Percentiles rank a stretch among this genome's conserved stretches.
These are phyloP conservation scores for Perodicticus potto DNA, from an alignment of 2,797 vertebrate species.

Conservation along the genomic window DNA sequence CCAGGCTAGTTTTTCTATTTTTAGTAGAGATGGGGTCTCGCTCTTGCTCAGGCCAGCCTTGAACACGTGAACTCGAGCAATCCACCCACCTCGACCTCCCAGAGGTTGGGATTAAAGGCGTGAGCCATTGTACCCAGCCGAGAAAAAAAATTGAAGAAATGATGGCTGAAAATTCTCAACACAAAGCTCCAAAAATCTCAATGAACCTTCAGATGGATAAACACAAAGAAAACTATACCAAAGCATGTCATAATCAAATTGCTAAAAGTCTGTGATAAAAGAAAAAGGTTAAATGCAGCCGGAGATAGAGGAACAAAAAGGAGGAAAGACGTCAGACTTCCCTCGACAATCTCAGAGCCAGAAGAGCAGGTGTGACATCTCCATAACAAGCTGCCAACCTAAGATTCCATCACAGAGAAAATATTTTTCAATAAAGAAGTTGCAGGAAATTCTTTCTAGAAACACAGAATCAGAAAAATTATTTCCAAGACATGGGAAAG, in stretches of 20 bases:
- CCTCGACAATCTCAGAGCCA: background rate
- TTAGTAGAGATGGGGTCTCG: too few relatives aligned
- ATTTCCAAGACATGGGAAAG: background rate
- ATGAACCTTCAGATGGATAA: background rate
- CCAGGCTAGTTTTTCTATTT: too few relatives aligned
- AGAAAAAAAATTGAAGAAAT: background rate
- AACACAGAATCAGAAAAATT: background rate
- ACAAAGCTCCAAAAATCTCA: background rate
- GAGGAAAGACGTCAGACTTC: background rate
- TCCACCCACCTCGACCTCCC: too few relatives aligned
- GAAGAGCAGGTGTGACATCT: background rate
- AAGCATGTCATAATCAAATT: background rate
- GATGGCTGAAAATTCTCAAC: background rate
- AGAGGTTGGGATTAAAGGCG: too few relatives aligned
- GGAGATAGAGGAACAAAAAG: background rate
- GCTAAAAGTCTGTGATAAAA: background rate
- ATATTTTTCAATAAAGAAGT: background rate
- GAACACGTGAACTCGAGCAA: too few relatives aligned
- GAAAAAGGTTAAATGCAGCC: background rate
- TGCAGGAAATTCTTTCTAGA: background rate
- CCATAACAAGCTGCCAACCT: too few relatives aligned
- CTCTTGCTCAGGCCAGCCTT: too few relatives aligned
- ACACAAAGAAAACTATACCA: background rate
- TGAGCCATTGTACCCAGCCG: too few relatives aligned
- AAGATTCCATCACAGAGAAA: background rate